Percentiles rank a stretch among this genome's conserved stretches.
These are phyloP conservation scores for Candidula unifasciata DNA, from an alignment of 2,888 invertebrate species.

Conservation along the genomic window DNA sequence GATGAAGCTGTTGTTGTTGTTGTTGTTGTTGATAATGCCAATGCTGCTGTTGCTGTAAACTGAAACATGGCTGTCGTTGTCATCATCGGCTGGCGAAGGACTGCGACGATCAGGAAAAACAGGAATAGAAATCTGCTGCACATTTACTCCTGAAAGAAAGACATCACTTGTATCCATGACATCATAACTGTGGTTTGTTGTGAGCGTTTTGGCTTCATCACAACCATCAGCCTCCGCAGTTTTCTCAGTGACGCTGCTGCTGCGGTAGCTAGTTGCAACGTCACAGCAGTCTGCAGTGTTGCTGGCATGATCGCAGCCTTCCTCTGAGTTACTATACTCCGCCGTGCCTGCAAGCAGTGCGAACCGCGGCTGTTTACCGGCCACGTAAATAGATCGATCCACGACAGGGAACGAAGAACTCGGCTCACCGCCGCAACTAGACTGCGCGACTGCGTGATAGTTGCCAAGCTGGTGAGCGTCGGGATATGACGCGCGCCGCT, in stretches of 20 bases:
- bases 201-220: background rate
- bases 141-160: constrained; percentile 19
- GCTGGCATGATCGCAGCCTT: constrained; percentile 40
- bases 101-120: constrained; percentile 33
- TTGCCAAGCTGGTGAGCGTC: constrained; percentile 2
- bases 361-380: constrained; percentile 27
- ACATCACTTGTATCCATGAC: constrained; percentile 49
- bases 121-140: constrained; percentile 44
- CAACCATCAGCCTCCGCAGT: background rate
- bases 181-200: constrained; percentile 14
- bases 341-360: constrained; percentile 43
- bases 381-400: constrained; percentile 30
- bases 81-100: background rate
- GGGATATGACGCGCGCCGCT: constrained; percentile 34
- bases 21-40: constrained; percentile 5
- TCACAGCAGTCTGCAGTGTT: constrained; percentile 37
- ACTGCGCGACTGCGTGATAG: constrained; percentile 26
- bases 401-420: background rate
- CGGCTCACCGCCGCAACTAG: constrained; percentile 27
- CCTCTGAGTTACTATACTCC: constrained; percentile 35
- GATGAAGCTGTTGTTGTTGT: constrained; percentile 13
- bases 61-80: background rate
- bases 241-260: constrained; percentile 23
- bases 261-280: constrained; percentile 11
- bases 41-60: background rate